A percentile compares a stretch with the other conserved stretches of the same genome.
These are phyloP conservation scores for Naja naja DNA, from an alignment of 2,113 vertebrate species.

Conservation along the genomic window DNA sequence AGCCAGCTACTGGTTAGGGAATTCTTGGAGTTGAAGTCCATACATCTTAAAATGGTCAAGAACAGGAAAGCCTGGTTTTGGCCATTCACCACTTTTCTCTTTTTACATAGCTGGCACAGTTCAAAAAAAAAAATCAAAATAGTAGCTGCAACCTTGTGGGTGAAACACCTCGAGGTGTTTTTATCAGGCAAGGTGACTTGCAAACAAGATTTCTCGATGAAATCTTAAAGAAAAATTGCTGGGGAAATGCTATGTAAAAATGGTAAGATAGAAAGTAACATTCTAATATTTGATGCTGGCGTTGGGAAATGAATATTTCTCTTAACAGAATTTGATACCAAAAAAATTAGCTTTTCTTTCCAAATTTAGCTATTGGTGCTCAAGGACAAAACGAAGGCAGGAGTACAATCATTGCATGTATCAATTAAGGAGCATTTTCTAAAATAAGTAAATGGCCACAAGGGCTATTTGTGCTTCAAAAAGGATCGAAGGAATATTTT, in stretches of 20 bases:
- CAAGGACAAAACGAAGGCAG: neutral
- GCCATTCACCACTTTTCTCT: neutral
- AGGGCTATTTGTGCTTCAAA: neutral
- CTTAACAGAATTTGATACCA: neutral
- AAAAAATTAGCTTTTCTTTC: neutral
- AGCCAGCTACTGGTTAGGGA: neutral
- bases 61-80: neutral
- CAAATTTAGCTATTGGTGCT: neutral
- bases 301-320: neutral
- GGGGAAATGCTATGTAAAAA: neutral
- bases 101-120: too few species aligned
- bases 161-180: neutral
- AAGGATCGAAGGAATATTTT: neutral
- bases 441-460: neutral
- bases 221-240: neutral
- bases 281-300: neutral
- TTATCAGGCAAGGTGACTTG: neutral
- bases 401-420: neutral
- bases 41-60: neutral
- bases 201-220: neutral
- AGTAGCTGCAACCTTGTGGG: neutral
- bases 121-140: neutral
- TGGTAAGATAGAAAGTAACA: neutral
- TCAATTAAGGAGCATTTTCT: neutral
- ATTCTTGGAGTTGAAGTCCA: neutral